Evolutionary conservation across 2,113 vertebrate genomes (phyloP), one percentile per base, ranked within the genome.

Genomic region (Columba livia): DNA sequence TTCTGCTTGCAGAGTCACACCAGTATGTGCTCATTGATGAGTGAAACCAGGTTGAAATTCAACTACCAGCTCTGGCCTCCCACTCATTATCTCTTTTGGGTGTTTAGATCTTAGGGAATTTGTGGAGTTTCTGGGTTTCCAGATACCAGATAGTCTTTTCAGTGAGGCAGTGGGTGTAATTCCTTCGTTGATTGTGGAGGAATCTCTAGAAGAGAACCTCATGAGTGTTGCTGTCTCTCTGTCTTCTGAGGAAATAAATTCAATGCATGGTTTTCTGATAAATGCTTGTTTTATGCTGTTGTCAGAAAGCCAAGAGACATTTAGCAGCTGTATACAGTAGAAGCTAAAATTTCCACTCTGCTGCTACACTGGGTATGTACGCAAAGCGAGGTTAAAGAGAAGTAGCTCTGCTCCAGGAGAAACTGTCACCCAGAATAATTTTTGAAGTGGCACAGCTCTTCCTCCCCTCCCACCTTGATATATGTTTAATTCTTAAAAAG

Each of bases 41-140:
- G 70, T 79, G 61, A 92, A 95, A 94, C 92, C 85, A 95, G 88
- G 94, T 96, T 92, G 90, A 96, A 96, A 95, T 94, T 91, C 91
- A 92, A 58, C 87, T 73, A 58, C 62, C 48, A 51, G 31, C 54
- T 83, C 58, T 85, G 85, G 36, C 74, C 93, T 96, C 93, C 93
- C 91, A 83, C 75, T 94, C 88, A 77, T 83, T 91, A 83, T 90
- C 89, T 94, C 62, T 57, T 26, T n/a, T 81, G 81, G 61, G 29
- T 95, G 81, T 94, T 95, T 96, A 93, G 85, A 86, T 84, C 38
- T 89, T 48, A n/a, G 88, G 83, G 93, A 90, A 93, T 96, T 80
- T 90, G 83, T 72, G 54, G 83, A 78, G 85, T 89, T 95, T 80
- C 82, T 93, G 71, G 15, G 3, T 80, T 95, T 90, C 74, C 74